A percentile compares a stretch with the other conserved stretches of the same genome.
These are phyloP conservation scores for Bimastos eiseni DNA, from an alignment of 2,888 invertebrate genomes.

Conservation along the genomic window DNA sequence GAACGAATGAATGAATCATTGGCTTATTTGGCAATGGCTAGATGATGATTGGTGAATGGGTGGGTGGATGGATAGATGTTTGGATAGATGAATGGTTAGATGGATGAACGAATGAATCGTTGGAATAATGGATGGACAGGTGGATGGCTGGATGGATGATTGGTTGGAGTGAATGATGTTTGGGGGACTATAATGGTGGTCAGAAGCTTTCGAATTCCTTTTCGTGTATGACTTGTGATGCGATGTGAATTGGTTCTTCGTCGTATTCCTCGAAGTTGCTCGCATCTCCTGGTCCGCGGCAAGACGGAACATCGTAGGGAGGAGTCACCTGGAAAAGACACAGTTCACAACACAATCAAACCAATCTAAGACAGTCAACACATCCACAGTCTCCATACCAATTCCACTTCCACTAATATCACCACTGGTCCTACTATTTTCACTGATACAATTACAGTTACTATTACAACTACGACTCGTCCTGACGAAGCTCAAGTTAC, in stretches of 20 bases:
- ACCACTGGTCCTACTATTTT: too few relatives aligned
- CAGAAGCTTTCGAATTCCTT: slow-evolving; percentile 29
- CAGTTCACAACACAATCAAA: not conserved
- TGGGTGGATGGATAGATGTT: too few relatives aligned
- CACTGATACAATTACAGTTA: too few relatives aligned
- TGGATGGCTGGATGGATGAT: not conserved
- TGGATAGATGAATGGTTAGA: too few relatives aligned
- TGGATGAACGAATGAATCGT: too few relatives aligned
- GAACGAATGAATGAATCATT: not conserved
- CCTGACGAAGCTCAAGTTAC: too few relatives aligned
- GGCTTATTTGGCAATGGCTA: too few relatives aligned
- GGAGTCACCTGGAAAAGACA: slow-evolving; percentile 28
- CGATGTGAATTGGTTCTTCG: slow-evolving; percentile 27
- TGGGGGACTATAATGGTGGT: not conserved
- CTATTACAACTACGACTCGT: too few relatives aligned
- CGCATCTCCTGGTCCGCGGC: slow-evolving; percentile 32
- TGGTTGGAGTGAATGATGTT: not conserved
- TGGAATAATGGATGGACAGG: too few relatives aligned
- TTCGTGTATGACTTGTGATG: not conserved
- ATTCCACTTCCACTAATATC: too few relatives aligned
- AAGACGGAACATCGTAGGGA: slow-evolving; percentile 15
- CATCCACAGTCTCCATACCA: too few relatives aligned
- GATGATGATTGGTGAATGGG: not conserved
- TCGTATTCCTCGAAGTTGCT: slow-evolving; percentile 38
- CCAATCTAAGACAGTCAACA: too few relatives aligned